A percentile compares a stretch with the other conserved stretches of the same genome.
Evolutionary conservation across 1,140 invertebrate genomes (phyloP).

Genomic region (Druon quercuslanigerum): DNA sequence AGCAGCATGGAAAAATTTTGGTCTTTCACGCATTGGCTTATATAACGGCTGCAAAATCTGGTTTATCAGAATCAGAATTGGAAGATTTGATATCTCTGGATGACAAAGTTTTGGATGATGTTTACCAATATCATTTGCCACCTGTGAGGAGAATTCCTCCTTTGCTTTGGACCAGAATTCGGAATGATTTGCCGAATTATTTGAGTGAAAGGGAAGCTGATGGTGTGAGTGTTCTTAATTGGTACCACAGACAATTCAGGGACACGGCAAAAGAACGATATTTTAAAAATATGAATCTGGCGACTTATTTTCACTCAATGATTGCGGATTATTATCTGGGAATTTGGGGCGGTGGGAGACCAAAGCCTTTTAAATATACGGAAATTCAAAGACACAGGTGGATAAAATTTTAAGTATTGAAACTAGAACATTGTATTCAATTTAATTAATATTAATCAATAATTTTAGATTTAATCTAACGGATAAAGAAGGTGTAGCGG

Average conservation of each 20-base stretch:
- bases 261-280: conserved; percentile 95
- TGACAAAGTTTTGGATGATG: conserved; percentile 96
- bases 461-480: conserved; percentile 84
- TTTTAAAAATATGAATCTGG: conserved; percentile 98
- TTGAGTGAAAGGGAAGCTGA: conserved; percentile 97
- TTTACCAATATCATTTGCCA: conserved; percentile 98
- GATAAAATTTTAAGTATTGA: neutral
- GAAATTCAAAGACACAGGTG: conserved; percentile 94
- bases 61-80: conserved; percentile 93
- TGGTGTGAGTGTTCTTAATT: conserved; percentile 97
- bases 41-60: conserved; percentile 94
- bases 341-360: conserved; percentile 94
- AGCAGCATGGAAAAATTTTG: conserved; percentile 93
- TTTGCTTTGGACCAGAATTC: conserved; percentile 95
- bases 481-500: conserved; percentile 94
- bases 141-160: conserved; percentile 96
- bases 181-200: conserved; percentile 96
- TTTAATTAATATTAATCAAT: neutral
- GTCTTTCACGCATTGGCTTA: conserved; percentile 96
- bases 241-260: conserved; percentile 98
- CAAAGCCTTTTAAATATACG: conserved; percentile 97
- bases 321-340: conserved; percentile 98
- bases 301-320: conserved; percentile 96
- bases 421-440: neutral
- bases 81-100: conserved; percentile 96